Evolutionary conservation across 2,888 invertebrate genomes (phyloP).

Genomic region (Rhogogaster chlorosoma): DNA sequence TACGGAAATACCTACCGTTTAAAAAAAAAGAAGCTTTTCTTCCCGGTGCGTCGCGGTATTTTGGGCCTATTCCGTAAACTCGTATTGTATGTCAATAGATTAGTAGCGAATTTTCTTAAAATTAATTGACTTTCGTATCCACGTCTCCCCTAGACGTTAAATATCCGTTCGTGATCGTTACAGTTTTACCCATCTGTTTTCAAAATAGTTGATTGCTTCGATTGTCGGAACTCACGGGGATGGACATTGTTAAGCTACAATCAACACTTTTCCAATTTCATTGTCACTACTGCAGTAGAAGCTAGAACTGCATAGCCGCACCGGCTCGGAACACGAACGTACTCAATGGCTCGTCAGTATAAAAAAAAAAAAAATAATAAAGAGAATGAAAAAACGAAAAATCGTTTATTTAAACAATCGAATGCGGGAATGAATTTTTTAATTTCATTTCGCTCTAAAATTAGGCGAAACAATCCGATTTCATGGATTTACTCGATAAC

Average conservation of each 20-base stretch:
- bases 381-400: neutral
- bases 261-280: constrained; percentile 49
- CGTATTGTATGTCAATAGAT: neutral
- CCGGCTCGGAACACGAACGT: neutral
- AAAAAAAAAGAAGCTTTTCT: neutral
- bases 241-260: constrained; percentile 36
- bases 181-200: neutral
- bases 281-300: constrained; percentile 20
- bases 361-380: neutral
- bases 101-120: neutral
- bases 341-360: constrained; percentile 39
- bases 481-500: neutral
- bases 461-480: neutral
- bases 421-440: neutral
- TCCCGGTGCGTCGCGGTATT: neutral
- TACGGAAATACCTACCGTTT: neutral
- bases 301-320: neutral
- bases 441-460: neutral
- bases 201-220: constrained; percentile 48
- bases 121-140: neutral
- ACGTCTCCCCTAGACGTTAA: too few relatives aligned
- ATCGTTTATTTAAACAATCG: constrained; percentile 30
- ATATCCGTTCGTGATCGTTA: neutral
- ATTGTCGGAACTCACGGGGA: constrained; percentile 23
- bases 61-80: neutral